Conservation (phyloP, 2,113 vertebrate genomes). For the Perccottus glenii region DNA sequence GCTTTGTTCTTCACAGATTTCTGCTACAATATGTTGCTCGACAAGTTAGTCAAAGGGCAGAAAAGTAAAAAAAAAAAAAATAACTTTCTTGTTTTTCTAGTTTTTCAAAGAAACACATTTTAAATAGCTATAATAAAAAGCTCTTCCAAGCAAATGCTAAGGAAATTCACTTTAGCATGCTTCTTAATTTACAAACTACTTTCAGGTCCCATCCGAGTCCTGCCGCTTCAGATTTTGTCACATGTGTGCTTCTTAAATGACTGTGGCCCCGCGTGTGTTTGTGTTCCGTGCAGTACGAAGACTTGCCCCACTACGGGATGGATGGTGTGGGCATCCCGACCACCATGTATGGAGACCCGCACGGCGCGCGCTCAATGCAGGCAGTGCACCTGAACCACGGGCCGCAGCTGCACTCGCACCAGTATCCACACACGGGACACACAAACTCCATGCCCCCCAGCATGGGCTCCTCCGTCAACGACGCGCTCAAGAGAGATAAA, state of each 20-base stretch:
- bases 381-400: constrained; percentile 98
- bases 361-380: constrained; percentile 96
- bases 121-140: too few species aligned
- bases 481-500: constrained; percentile 99
- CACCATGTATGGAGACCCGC: constrained; percentile 98
- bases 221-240: background rate
- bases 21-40: background rate
- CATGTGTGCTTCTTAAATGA: constrained; percentile 19
- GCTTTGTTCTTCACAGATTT: background rate
- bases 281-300: constrained; percentile 94
- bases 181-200: background rate
- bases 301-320: constrained; percentile 99
- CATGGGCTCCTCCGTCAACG: constrained; percentile 98
- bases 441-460: constrained; percentile 95
- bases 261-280: constrained; percentile 54
- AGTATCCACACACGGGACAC: constrained; percentile 96
- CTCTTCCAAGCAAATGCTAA: background rate
- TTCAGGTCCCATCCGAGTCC: background rate
- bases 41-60: background rate
- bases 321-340: constrained; percentile 97
- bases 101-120: background rate
- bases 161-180: background rate
- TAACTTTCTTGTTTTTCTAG: background rate
- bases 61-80: background rate
- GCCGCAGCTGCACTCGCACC: constrained; percentile 95